A percentile compares a stretch with the other conserved stretches of the same genome.
phyloP scores from a whole-genome alignment of 2,888 invertebrate species.

The Hypomecis atomaria region DNA sequence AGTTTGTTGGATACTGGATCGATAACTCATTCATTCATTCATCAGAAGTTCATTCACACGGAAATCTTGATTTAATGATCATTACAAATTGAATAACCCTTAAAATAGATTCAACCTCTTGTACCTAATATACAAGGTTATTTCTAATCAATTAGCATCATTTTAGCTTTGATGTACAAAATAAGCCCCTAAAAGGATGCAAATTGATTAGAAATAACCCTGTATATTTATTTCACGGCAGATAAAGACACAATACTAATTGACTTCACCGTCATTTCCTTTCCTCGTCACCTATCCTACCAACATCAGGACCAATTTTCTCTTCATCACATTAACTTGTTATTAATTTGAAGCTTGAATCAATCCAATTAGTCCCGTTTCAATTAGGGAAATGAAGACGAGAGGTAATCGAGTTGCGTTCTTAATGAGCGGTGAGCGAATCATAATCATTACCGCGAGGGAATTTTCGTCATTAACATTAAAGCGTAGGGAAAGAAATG shows the following conservation, averaged over 20 bases:
- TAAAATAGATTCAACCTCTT: no score
- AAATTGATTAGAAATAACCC: not conserved
- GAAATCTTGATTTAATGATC: no score
- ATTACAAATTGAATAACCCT: no score
- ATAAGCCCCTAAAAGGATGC: no score
- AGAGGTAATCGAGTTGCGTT: slow-evolving; percentile 50
- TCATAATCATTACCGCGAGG: slow-evolving; percentile 36
- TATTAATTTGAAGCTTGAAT: slow-evolving; percentile 47
- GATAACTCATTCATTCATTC: no score
- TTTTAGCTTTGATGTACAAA: no score
- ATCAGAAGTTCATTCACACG: no score
- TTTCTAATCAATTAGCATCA: no score
- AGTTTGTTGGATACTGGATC: no score
- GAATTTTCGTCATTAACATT: slow-evolving; percentile 32
- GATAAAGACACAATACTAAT: not conserved
- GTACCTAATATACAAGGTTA: no score
- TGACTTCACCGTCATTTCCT: not conserved
- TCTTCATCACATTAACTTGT: slow-evolving; percentile 45
- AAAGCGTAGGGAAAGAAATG: slow-evolving; percentile 21
- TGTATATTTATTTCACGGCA: not conserved
- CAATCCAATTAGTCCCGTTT: slow-evolving; percentile 53
- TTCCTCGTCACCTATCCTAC: slow-evolving; percentile 11
- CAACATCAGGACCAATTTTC: slow-evolving; percentile 39
- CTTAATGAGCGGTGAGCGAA: slow-evolving; percentile 40
- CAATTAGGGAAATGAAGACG: slow-evolving; percentile 58